phyloP scores from a whole-genome alignment of 2,113 vertebrate species.

The Neodon shergylaensis region DNA sequence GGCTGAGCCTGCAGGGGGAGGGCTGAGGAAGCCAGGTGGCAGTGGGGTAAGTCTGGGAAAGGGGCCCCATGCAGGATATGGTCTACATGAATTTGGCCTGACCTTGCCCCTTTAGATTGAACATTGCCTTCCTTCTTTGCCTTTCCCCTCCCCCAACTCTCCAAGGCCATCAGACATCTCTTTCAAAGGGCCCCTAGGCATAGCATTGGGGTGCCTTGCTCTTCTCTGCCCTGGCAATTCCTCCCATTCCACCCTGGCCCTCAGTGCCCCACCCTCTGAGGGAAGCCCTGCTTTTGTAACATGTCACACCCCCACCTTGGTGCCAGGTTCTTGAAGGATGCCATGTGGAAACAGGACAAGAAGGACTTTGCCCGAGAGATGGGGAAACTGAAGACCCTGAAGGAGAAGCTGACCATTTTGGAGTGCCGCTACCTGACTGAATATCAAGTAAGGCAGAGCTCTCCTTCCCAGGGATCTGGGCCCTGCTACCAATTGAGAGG shows the following conservation, averaged over 20 bases:
- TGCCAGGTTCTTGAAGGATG: constrained; percentile 75
- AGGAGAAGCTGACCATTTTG: not conserved
- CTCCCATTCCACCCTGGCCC: not conserved
- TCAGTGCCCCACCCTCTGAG: not conserved
- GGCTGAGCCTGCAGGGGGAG: not conserved
- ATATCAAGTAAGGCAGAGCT: constrained; percentile 34
- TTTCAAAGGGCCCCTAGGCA: not conserved
- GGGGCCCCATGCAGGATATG: not conserved
- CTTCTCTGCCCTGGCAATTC: not conserved
- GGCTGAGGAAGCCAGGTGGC: not conserved
- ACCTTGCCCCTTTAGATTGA: not conserved
- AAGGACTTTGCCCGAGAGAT: constrained; percentile 43
- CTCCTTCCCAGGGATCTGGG: not conserved
- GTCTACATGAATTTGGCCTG: not conserved
- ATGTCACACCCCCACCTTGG: not conserved
- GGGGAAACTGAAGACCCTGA: constrained; percentile 65
- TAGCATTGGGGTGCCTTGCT: not conserved
- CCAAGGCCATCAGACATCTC: not conserved
- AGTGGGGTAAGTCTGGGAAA: not conserved
- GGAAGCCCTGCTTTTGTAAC: not conserved
- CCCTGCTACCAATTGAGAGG: not conserved
- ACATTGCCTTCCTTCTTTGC: not conserved
- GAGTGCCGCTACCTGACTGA: constrained; percentile 28
- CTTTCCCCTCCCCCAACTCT: not conserved
- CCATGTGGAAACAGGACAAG: constrained; percentile 78